Base-by-base conservation (phyloP, 2,888 invertebrate species). In the Trachelus iudaicus region DNA sequence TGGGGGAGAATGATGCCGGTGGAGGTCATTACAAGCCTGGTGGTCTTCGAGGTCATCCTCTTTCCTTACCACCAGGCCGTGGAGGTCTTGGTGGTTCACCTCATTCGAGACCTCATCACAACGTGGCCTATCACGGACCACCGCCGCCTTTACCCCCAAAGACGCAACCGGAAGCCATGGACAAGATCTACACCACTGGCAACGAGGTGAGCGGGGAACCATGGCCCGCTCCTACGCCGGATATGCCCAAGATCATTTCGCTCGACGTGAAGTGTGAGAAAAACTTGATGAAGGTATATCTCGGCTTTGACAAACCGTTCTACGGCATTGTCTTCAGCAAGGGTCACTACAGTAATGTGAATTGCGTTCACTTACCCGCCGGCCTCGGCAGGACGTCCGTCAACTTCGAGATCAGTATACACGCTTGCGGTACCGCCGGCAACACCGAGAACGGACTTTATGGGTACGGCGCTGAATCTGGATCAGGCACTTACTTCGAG, bases 321-420 rank as follows among this genome's bases (percentile, higher is more conserved):
- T 97, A 96, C 87, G 98, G 98, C n/a, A 97, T 98, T 75, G 97
- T 98, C 69, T 98, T 98, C 93, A 97, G 97, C 81, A 98, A 98
- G 91, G 98, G 98, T 1, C 97, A 98, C 91, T 98, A 98, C 92
- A 97, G 97, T 85, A 97, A 98, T 89, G 95, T 96, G 77, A 97
- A 97, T 90, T 98, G 98, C 88, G 97, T 98, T 0, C 97, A 98
- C 91, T 92, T 98, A 80, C 97, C 97, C 11, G 97, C 98, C 2
- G 97, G 97, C 4, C 92, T 97, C 79, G 98, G 98, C 0, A 94
- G 97, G 82, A 95, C 96, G 0, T 96, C 96, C 30, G 96, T 97
- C 33, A 97, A 97, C 81, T 98, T 98, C 85, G 98, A 98, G 91
- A 96, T 98, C 85, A 96, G 97, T 69, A 96, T 98, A 73, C 97